Percentiles rank a stretch among this genome's conserved stretches.
These are phyloP conservation scores for Drosophila kohkoa DNA, from an alignment of 1,140 invertebrate species.

Conservation along the genomic window DNA sequence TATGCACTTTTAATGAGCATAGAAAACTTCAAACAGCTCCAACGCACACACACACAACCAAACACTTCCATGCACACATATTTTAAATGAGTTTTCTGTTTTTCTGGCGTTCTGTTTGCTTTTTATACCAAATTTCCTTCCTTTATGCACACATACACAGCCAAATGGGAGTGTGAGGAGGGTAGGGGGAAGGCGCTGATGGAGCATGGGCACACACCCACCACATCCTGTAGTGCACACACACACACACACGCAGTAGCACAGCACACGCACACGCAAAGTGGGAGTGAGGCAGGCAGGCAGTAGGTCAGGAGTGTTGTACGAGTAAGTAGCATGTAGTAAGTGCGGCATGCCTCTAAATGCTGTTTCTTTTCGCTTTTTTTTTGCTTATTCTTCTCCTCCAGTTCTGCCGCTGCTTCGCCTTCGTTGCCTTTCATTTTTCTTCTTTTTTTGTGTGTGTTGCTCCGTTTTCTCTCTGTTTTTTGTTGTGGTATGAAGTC, in stretches of 20 bases:
- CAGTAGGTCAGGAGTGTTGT: slow-evolving; percentile 77
- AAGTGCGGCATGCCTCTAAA: slow-evolving; percentile 66
- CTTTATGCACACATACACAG: slow-evolving; percentile 42
- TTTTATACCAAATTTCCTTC: slow-evolving; percentile 70
- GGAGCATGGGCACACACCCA: slow-evolving; percentile 8
- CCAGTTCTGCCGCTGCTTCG: neutral
- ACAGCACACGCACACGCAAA: no score
- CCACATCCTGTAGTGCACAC: slow-evolving; percentile 33
- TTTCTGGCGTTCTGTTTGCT: slow-evolving; percentile 45
- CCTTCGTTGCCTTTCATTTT: slow-evolving; percentile 3
- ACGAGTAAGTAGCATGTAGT: slow-evolving; percentile 54
- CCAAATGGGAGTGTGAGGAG: slow-evolving; percentile 6
- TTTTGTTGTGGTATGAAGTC: slow-evolving; percentile 74
- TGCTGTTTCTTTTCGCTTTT: slow-evolving; percentile 46
- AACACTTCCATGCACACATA: slow-evolving; percentile 25
- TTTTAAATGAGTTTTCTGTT: slow-evolving; percentile 78
- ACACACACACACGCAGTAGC: slow-evolving; percentile 13
- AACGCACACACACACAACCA: slow-evolving; percentile 18
- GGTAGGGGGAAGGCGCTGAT: no score
- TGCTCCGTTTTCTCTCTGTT: slow-evolving; percentile 39
- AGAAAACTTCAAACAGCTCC: slow-evolving; percentile 55
- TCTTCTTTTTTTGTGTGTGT: slow-evolving; percentile 5
- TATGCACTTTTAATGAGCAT: slow-evolving; percentile 73
- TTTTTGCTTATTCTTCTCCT: slow-evolving; percentile 35
- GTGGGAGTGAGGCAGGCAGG: slow-evolving; percentile 15